Conservation (phyloP, 2,797 vertebrate genomes). For the Choloepus didactylus region DNA sequence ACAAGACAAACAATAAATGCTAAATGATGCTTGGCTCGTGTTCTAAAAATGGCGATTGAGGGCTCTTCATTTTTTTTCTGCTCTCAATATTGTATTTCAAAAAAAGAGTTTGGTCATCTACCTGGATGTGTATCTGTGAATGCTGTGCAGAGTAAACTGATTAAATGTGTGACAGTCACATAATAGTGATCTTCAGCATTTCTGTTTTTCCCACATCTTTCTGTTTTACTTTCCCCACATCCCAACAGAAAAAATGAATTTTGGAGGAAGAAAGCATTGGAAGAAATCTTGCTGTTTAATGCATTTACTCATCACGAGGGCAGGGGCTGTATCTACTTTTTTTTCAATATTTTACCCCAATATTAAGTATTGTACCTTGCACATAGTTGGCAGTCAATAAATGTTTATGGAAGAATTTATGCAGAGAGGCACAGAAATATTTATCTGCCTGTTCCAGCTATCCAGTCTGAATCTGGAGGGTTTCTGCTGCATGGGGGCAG, state of each 20-base stretch:
- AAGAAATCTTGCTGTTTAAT: neutral
- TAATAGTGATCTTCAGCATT: neutral
- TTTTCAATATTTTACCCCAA: neutral
- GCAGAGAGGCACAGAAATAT: neutral
- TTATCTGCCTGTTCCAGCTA: neutral
- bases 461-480: neutral
- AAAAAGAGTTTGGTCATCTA: constrained; percentile 4
- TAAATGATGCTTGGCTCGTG: neutral
- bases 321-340: neutral
- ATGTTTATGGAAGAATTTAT: neutral
- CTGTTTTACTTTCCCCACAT: constrained; percentile 39
- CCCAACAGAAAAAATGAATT: neutral
- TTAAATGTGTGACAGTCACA: neutral
- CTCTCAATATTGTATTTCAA: constrained; percentile 3
- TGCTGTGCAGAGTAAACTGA: neutral
- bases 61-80: neutral
- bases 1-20: neutral
- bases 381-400: neutral
- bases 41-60: constrained; percentile 1
- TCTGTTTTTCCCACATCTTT: neutral
- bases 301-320: neutral
- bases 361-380: neutral
- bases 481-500: neutral
- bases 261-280: constrained; percentile 20
- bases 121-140: neutral